Evolutionary conservation across 2,113 vertebrate species (phyloP), one percentile per base, ranked within the genome.

Genomic region (Microcebus tavaratra): DNA sequence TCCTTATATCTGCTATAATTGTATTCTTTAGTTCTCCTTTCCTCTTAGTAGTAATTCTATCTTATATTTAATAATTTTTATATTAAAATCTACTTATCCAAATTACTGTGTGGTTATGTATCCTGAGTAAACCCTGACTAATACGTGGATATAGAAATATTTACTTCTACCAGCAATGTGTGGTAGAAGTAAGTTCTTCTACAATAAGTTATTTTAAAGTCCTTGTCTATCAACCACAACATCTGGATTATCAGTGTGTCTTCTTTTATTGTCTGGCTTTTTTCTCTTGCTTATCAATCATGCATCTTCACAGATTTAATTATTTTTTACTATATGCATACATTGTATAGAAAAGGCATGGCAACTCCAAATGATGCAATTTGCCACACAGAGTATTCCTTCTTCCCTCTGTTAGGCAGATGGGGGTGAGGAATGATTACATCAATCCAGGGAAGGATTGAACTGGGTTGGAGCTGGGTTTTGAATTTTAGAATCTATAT

Each of bases 251-350:
- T 63, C 63, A 48, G 20, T 34, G 34, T 86, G 25, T 81, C 55
- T 94, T 17, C 23, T 63, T 91, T 68, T 92, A 55, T 67, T 36
- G 17, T 76, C 72, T 70, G 10, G 42, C 23, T 78, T 92, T 61
- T 61, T 68, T 65, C 87, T 87, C 63, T 82, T n/a, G n/a, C n/a
- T n/a, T 87, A 65, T 90, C 50, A 42, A 14, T 63, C 39, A 25
- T 80, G 25, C 9, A 31, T 85, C 17, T 73, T 81, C n/a, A 76
- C 27, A 53, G 31, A 5, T 70, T 34, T 57, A 36, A 2, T 65
- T n/a, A 23, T 63, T 86, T 85, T 96, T 93, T 48, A 65, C 29
- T 76, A 57, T 90, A 78, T 86, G 55, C 31, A 79, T 65, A 67
- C 20, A 36, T 68, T 75, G 61, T 61, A 17, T 61, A 8, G 68